Evolutionary conservation across 2,888 invertebrate species (phyloP).

Genomic region (Epistrophella euchroma): DNA sequence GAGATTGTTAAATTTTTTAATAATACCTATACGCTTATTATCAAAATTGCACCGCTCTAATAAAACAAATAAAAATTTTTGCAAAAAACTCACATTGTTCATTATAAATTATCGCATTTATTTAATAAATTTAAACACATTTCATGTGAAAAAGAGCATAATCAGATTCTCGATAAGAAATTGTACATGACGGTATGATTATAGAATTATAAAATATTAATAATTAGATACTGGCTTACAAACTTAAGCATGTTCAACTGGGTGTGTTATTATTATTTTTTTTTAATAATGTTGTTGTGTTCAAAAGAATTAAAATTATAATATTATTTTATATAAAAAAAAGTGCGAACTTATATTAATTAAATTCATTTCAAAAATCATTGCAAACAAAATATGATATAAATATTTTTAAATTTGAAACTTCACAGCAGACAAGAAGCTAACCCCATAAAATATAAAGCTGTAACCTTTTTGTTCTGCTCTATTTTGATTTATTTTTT

Average conservation of each 20-base stretch:
- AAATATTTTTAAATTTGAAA: too few relatives aligned
- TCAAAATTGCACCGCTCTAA: conserved; percentile 22
- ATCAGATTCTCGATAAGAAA: conserved; percentile 55
- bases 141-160: conserved; percentile 27
- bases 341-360: too few relatives aligned
- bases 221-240: not conserved
- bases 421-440: too few relatives aligned
- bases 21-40: not conserved
- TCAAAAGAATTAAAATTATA: not conserved
- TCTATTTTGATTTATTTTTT: too few relatives aligned
- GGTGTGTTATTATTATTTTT: not conserved
- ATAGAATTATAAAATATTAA: not conserved
- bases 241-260: not conserved
- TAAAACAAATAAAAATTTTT: conserved; percentile 7
- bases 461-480: too few relatives aligned
- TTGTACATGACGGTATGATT: conserved; percentile 15
- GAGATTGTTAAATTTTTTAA: not conserved
- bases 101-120: conserved; percentile 26
- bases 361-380: too few relatives aligned
- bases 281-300: not conserved
- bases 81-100: conserved; percentile 19
- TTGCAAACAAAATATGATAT: too few relatives aligned
- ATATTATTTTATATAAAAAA: too few relatives aligned
- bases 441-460: too few relatives aligned
- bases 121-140: conserved; percentile 30